phyloP scores from a whole-genome alignment of 2,113 vertebrate species.

The Mesitornis unicolor region DNA sequence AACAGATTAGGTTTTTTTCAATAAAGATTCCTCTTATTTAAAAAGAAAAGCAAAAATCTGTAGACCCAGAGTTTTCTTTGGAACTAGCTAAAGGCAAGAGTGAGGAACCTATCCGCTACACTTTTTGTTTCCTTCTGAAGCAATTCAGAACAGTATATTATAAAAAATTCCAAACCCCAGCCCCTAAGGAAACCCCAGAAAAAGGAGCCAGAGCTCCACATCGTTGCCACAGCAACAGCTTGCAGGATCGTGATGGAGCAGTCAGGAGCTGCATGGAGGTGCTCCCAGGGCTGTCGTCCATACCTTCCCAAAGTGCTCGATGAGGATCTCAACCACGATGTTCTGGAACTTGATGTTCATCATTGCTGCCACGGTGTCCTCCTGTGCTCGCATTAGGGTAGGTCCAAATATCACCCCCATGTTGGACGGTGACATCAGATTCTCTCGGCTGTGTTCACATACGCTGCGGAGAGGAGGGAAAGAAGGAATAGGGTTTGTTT shows the following conservation, averaged over 20 bases:
- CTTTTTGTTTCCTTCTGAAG: neutral
- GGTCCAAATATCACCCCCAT: constrained; percentile 97
- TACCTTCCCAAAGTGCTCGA: constrained; percentile 92
- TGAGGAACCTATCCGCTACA: neutral
- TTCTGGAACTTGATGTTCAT: constrained; percentile 99
- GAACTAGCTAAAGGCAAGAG: neutral
- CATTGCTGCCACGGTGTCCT: constrained; percentile 96
- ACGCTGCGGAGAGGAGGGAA: constrained; percentile 72
- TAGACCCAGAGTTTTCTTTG: neutral
- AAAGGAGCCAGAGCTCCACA: neutral
- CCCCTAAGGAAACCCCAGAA: neutral
- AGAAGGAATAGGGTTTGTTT: neutral
- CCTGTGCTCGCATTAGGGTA: constrained; percentile 92
- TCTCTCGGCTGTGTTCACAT: constrained; percentile 88
- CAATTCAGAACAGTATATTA: neutral
- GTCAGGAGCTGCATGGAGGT: neutral
- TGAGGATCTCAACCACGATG: constrained; percentile 94
- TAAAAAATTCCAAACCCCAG: neutral
- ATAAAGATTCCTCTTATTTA: neutral
- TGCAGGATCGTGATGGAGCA: neutral
- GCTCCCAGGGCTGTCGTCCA: neutral
- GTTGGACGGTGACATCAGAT: constrained; percentile 93
- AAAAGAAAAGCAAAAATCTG: neutral
- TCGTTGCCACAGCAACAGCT: neutral
- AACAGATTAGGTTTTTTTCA: neutral